These are phyloP conservation scores for Mionectes macconnelli DNA, from an alignment of 2,113 vertebrate species.

Conservation along the genomic window DNA sequence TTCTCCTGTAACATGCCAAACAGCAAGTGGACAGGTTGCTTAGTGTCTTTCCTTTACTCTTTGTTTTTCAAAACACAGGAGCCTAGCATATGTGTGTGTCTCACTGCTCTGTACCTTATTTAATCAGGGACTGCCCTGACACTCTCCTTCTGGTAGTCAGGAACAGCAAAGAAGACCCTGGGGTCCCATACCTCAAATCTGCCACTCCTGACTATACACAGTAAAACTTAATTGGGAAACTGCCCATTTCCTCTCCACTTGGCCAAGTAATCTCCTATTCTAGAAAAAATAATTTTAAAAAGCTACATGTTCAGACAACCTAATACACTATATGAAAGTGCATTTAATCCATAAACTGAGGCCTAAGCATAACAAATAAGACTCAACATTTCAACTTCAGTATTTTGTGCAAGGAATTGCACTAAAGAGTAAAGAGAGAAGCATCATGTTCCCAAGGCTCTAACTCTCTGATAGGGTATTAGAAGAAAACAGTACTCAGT, in stretches of 20 bases:
- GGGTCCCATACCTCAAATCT: neutral
- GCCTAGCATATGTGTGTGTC: too few species aligned
- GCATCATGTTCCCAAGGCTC: neutral
- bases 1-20: neutral
- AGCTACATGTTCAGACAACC: neutral
- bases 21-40: neutral
- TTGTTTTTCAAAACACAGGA: neutral
- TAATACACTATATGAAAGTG: neutral
- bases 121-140: rapidly evolving
- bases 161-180: neutral
- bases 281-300: neutral
- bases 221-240: neutral
- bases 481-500: neutral
- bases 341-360: neutral
- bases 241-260: neutral
- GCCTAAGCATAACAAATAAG: neutral
- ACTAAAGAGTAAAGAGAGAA: neutral
- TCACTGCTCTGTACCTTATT: neutral
- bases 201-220: neutral
- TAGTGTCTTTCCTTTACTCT: neutral
- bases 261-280: neutral
- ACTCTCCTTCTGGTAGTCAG: neutral
- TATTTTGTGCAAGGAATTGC: neutral
- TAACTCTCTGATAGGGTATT: neutral
- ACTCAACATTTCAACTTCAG: neutral